Evolutionary conservation across 92 coral and sea anemone genomes (phyloP), one percentile per base, ranked within the genome.

Genomic region (Phenganax stokvisi): DNA sequence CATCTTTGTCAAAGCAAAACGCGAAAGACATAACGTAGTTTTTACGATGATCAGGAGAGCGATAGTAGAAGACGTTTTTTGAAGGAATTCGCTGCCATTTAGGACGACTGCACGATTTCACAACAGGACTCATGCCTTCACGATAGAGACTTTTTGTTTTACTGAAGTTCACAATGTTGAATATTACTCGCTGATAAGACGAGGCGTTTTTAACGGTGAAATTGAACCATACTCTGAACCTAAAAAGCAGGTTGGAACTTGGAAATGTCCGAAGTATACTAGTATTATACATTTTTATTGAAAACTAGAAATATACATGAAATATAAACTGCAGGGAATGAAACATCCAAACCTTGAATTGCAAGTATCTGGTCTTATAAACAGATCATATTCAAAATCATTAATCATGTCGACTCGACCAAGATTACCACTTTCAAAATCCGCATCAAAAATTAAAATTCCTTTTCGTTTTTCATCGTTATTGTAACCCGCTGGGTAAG

Each of bases 21-120:
- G 99, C 99, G 60, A 96, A 96, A 3, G 99, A 96, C 80, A 96
- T 82, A 0, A 96, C 99, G 64, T 96, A 96, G 92, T 96, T 96
- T 82, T 96, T 96, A 25, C 99, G 84, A 77, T 96, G 99, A 82
- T 96, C 98, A 3, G 99, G 99, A 47, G 97, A 96, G 17, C 99
- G 99, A 85, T 96, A 96, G 64, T 96, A 96, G 63, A 92, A 96
- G 84, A 97, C 92, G 74, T 96, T 96, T 83, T 96, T 96, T 0
- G 99, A 89, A 12, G 99, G 97, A 16, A 96, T 92, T 83, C 99
- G 85, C 82, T 96, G 99, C 99, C 99, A 96, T 76, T 91, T 96
- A 56, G 91, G 97, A 16, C 99, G 90, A 84, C 99, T 96, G 6
- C 88, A 86, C 10, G 99, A 96, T 56, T 96, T 96, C 51, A 96